Evolutionary conservation across 2,888 invertebrate species (phyloP).

Genomic region (Callimorpha dominula): DNA sequence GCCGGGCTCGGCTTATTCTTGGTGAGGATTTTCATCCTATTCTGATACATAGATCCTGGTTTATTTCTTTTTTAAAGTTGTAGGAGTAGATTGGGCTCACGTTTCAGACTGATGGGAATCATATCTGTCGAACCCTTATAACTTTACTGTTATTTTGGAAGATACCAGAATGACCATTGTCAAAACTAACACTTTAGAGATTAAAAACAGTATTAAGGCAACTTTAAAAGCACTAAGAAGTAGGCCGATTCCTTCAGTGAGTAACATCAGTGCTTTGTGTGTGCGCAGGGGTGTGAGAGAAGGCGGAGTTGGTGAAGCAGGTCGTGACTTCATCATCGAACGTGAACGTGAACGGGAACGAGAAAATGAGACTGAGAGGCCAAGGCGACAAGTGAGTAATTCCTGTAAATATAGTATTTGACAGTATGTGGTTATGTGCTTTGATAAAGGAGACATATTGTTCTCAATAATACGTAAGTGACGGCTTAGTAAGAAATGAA

Average conservation of each 20-base stretch:
- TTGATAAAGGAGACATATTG: background rate
- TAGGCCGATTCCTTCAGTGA: constrained; percentile 2
- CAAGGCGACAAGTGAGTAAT: constrained; percentile 72
- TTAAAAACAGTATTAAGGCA: background rate
- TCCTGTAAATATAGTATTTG: background rate
- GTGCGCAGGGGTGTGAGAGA: constrained; percentile 73
- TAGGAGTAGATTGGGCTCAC: too few relatives aligned
- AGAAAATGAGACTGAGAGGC: constrained; percentile 74
- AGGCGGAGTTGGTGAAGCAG: constrained; percentile 66
- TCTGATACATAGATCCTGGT: background rate
- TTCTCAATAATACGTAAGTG: background rate
- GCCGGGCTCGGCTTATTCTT: constrained; percentile 65
- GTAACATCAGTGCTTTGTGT: constrained; percentile 23
- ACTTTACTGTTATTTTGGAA: background rate
- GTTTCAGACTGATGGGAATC: background rate
- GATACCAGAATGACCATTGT: background rate
- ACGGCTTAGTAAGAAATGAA: background rate
- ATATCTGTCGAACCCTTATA: too few relatives aligned
- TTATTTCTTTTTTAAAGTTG: background rate
- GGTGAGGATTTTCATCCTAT: constrained; percentile 50
- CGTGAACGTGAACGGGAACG: constrained; percentile 79
- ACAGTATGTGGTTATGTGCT: background rate
- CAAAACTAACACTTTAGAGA: too few relatives aligned
- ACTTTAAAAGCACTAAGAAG: background rate
- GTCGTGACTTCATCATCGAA: constrained; percentile 81